Base-by-base conservation (phyloP, 53 echinoderm and acorn worm species). In the Stichopus horrens region DNA sequence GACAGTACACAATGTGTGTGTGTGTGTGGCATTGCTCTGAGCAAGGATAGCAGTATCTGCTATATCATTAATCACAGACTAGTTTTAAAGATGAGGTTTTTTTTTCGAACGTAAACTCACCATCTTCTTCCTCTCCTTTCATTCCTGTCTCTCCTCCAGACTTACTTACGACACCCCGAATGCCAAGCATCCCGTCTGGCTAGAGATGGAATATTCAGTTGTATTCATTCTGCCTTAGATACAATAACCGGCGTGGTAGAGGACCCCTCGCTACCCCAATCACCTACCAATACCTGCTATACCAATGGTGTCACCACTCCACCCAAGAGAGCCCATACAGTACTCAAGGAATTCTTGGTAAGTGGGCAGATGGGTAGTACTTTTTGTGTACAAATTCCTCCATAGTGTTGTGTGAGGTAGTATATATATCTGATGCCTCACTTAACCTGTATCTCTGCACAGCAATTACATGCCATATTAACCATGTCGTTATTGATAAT, bases 141-240 rank as follows among this genome's bases (percentile, higher is more conserved):
- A n/a, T 20, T 71, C 71, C 19, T 16, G 6, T 71, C 16, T 83
- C 65, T 67, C 54, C 37, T 78, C 9, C 93, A 98, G 98, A 95
- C 98, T 89, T 95, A 91, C 89, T 92, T 98, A 93, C 91, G 98
- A 93, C 98, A 98, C 89, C 98, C 98, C 23, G 98, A 98, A 74
- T 98, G 95, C 53, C 88, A 90, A 14, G 91, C 95, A 8, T 94
- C 95, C 57, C 91, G 91, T 89, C 94, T 94, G 82, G 94, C 93
- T 8, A 79, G 98, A 22, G 92, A 92, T 57, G 94, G 95, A 10
- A 95, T 98, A 13, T 93, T 98, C 54, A 85, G 86, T 57, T 94
- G 91, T 76, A 98, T 98, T 92, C 90, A 93, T 53, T 91, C 85
- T 20, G 98, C 98, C 51, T 74, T 98, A 22, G 79, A 86, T 66